phyloP scores from a whole-genome alignment of 2,888 invertebrate genomes.

The Orthonychiurus folsomi region DNA sequence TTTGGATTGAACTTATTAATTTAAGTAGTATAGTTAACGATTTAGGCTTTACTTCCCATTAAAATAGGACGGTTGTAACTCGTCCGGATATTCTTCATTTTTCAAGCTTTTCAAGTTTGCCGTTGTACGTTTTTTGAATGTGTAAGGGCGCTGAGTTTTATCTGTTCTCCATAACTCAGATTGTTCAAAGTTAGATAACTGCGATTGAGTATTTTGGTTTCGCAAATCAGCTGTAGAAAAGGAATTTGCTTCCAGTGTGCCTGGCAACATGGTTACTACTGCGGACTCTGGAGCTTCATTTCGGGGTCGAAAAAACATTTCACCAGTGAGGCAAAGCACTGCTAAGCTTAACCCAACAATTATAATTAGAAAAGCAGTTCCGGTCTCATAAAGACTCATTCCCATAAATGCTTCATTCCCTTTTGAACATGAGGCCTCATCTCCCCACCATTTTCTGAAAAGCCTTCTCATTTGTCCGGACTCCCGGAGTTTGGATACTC shows the following conservation, averaged over 20 bases:
- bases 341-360: constrained; percentile 24
- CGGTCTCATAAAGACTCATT: constrained; percentile 34
- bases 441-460: constrained; percentile 38
- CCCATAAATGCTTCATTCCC: constrained; percentile 22
- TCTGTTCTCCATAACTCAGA: background rate
- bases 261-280: background rate
- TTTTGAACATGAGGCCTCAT: constrained; percentile 23
- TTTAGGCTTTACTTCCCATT: too few species aligned
- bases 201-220: background rate
- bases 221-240: background rate
- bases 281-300: background rate
- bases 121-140: too few species aligned
- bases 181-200: background rate
- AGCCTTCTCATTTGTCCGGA: constrained; percentile 36
- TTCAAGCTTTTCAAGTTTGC: too few species aligned
- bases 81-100: too few species aligned
- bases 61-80: too few species aligned
- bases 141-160: background rate
- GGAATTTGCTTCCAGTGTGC: background rate
- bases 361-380: constrained; percentile 35
- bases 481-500: constrained; percentile 32
- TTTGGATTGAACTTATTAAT: too few species aligned
- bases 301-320: constrained; percentile 12
- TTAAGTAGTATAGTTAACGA: too few species aligned
- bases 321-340: constrained; percentile 18